A percentile compares a stretch with the other conserved stretches of the same genome.
Evolutionary conservation across 2,113 vertebrate genomes (phyloP).

Genomic region (Telmatochromis bifrenatus): DNA sequence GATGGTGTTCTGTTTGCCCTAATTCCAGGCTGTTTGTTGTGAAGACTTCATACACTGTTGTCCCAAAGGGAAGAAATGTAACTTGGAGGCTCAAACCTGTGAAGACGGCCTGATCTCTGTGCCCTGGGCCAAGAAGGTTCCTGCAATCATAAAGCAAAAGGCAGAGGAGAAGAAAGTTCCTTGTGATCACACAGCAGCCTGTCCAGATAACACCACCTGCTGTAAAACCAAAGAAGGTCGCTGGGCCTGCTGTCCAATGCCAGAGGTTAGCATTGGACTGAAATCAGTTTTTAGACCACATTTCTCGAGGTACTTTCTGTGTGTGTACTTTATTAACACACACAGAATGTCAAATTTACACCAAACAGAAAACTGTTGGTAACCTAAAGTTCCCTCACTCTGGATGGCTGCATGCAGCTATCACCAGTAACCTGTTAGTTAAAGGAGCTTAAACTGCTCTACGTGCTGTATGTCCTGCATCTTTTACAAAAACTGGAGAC

Average conservation of each 20-base stretch:
- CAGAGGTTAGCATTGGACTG: background rate
- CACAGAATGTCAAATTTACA: background rate
- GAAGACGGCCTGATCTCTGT: rapidly evolving
- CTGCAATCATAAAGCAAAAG: background rate
- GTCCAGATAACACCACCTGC: background rate
- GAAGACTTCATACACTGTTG: background rate
- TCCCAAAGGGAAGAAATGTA: background rate
- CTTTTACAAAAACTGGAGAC: background rate
- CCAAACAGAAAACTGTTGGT: background rate
- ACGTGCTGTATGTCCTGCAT: background rate
- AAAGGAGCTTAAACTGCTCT: background rate
- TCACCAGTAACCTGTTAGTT: background rate
- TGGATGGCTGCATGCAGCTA: background rate
- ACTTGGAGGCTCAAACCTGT: background rate
- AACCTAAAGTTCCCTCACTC: background rate
- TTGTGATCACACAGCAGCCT: background rate
- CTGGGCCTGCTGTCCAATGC: background rate
- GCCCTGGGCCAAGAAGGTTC: background rate
- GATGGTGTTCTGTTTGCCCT: rapidly evolving
- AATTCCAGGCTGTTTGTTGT: background rate
- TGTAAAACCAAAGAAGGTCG: background rate
- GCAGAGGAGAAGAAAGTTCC: background rate
- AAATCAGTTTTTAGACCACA: rapidly evolving
- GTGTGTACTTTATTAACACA: background rate
- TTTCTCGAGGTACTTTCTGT: background rate